Conservation (phyloP, 2,888 invertebrate genomes). For the Eugnorisma glareosa region DNA sequence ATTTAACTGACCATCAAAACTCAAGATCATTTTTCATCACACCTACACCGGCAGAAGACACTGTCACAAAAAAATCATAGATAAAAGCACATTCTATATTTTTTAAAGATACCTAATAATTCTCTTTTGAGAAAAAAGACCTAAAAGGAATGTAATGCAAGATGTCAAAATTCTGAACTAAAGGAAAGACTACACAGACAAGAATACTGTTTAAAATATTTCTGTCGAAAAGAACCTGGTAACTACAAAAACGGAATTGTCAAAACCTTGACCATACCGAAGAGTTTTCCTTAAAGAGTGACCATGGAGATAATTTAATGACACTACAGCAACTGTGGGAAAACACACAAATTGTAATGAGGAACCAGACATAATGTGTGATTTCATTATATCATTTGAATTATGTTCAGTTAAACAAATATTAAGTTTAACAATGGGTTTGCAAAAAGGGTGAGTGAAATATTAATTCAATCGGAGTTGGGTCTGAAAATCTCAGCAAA, state of each 20-base stretch:
- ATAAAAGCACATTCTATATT: neutral
- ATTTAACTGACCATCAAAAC: neutral
- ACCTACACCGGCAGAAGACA: neutral
- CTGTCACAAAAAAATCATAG: neutral
- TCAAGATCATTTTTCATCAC: neutral
- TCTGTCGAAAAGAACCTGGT: neutral
- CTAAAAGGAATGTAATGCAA: neutral
- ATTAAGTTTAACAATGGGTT: neutral
- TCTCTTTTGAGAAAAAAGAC: neutral
- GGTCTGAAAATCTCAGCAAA: neutral
- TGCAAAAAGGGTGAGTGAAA: neutral
- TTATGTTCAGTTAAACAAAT: neutral
- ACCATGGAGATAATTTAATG: slow-evolving; percentile 48
- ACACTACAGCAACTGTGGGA: slow-evolving; percentile 51
- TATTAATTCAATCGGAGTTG: neutral
- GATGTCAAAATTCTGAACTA: neutral
- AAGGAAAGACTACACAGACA: neutral
- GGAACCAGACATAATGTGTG: slow-evolving; percentile 22
- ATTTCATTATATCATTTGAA: slow-evolving; percentile 2
- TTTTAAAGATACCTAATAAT: neutral
- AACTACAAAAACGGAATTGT: slow-evolving; percentile 5
- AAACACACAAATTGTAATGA: slow-evolving; percentile 20
- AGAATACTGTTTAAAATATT: neutral
- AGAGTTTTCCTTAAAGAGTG: slow-evolving; percentile 48
- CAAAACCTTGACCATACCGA: slow-evolving; percentile 30